Conservation (phyloP, 2,797 vertebrate genomes). For the Pelochelys cantorii region DNA sequence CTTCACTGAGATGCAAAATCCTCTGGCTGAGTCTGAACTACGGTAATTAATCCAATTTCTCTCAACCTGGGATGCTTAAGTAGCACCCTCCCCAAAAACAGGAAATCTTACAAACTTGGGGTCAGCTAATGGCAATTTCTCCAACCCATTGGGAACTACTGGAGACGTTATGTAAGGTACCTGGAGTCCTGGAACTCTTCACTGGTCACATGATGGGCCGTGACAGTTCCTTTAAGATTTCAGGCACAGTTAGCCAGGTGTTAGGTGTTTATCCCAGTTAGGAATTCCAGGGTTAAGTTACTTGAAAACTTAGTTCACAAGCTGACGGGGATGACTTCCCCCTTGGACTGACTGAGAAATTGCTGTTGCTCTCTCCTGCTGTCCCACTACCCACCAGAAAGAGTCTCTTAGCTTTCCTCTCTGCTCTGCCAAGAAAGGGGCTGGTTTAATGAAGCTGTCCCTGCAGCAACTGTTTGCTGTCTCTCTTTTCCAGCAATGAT, state of each 20-base stretch:
- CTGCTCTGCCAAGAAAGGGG: background rate
- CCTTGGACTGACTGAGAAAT: background rate
- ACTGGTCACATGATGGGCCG: conserved; percentile 26
- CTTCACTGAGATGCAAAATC: background rate
- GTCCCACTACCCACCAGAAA: background rate
- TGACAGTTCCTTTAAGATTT: background rate
- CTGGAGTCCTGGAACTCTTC: conserved; percentile 18
- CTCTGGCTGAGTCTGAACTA: background rate
- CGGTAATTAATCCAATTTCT: background rate
- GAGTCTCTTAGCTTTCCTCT: background rate
- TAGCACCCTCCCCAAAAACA: fast-evolving
- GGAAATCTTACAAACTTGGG: background rate
- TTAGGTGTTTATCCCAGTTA: background rate
- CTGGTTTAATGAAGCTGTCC: background rate
- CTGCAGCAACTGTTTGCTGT: background rate
- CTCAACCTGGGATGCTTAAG: background rate
- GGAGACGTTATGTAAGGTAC: background rate
- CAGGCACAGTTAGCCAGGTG: background rate
- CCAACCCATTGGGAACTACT: background rate
- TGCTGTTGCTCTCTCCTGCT: background rate
- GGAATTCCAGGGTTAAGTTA: background rate
- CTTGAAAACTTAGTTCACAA: background rate
- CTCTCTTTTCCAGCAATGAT: background rate
- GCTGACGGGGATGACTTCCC: too few species aligned
- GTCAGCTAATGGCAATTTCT: background rate